Conservation (phyloP, 2,888 invertebrate species). For the Empis livida region DNA sequence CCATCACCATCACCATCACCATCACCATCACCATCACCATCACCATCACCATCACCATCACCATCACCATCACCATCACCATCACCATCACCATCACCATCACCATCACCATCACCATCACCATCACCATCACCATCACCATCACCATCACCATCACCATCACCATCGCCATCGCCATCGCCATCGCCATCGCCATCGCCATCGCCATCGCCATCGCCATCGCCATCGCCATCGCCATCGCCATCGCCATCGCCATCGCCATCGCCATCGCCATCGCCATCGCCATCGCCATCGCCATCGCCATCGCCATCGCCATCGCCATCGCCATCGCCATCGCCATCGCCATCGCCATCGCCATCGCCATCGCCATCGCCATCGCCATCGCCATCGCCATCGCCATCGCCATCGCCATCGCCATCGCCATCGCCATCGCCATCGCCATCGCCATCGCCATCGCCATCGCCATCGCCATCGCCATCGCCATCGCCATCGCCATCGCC, state of each 20-base stretch:
- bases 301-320: conserved; percentile 9
- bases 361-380: conserved; percentile 9
- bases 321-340: conserved; percentile 5
- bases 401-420: conserved; percentile 8
- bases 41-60: conserved; percentile 6
- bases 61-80: conserved; percentile 7
- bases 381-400: conserved; percentile 5
- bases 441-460: conserved; percentile 5
- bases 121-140: not conserved
- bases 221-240: not conserved
- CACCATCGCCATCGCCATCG: not conserved
- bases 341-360: conserved; percentile 8
- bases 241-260: conserved; percentile 1
- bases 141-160: not conserved
- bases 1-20: conserved; percentile 7
- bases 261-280: not conserved
- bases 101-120: not conserved
- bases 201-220: conserved; percentile 1
- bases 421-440: conserved; percentile 9
- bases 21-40: conserved; percentile 8
- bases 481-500: conserved; percentile 9
- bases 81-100: not conserved
- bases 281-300: conserved; percentile 6
- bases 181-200: not conserved
- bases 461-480: conserved; percentile 8